A percentile compares a stretch with the other conserved stretches of the same genome.
These are phyloP conservation scores for Megalops atlanticus DNA, from an alignment of 2,113 vertebrate species.

Conservation along the genomic window DNA sequence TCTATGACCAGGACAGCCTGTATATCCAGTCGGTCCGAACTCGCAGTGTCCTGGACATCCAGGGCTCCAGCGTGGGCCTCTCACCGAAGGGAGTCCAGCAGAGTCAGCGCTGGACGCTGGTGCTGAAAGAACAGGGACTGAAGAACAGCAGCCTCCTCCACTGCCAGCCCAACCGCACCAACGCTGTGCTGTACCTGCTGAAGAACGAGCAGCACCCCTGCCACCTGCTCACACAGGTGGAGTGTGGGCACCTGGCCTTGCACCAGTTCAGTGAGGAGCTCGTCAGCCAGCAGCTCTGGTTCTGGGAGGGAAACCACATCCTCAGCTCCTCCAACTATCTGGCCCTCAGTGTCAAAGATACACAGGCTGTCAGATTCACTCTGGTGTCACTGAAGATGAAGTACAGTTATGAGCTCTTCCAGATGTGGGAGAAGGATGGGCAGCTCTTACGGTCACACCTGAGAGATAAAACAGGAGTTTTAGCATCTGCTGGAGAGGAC, in stretches of 20 bases:
- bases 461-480: not conserved
- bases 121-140: not conserved
- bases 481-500: not conserved
- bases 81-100: not conserved
- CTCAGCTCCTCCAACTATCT: slow-evolving; percentile 6
- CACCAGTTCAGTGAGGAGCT: not conserved
- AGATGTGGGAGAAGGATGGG: slow-evolving; percentile 23
- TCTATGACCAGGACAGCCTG: too few species aligned
- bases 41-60: not conserved
- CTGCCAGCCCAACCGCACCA: slow-evolving; percentile 18
- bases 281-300: slow-evolving; percentile 4
- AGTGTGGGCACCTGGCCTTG: slow-evolving; percentile 3
- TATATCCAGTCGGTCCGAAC: slow-evolving; percentile 19
- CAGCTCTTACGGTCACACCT: not conserved
- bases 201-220: slow-evolving; percentile 27
- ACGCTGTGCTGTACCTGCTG: not conserved
- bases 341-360: slow-evolving; percentile 17
- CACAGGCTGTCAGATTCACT: not conserved
- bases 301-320: slow-evolving; percentile 1
- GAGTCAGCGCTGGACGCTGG: slow-evolving; percentile 4
- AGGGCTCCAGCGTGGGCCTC: not conserved
- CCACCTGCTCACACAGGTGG: slow-evolving; percentile 25
- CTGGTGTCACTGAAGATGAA: slow-evolving; percentile 14
- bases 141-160: not conserved
- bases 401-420: slow-evolving; percentile 18